phyloP scores from a whole-genome alignment of 2,797 vertebrate species.

The Xenentodon cancila region DNA sequence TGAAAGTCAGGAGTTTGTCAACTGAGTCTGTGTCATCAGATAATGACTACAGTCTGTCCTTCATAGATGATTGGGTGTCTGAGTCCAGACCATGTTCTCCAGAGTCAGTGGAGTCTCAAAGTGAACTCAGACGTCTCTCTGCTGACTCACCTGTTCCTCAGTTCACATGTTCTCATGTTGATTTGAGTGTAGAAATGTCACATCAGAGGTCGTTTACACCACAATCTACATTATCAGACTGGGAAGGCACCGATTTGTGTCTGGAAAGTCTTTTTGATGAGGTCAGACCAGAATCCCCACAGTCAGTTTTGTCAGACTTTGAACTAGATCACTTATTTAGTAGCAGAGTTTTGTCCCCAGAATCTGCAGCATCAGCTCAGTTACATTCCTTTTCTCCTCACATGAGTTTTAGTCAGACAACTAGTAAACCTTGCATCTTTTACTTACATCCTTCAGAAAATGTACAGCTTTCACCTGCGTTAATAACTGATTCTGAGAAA shows the following conservation, averaged over 20 bases:
- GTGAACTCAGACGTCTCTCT: constrained; percentile 6
- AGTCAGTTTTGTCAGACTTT: constrained; percentile 27
- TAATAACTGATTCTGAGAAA: too few relatives aligned
- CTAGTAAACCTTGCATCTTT: too few relatives aligned
- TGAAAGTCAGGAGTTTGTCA: background rate
- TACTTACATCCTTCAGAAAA: too few relatives aligned
- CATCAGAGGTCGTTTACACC: constrained; percentile 25
- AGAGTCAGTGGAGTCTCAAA: constrained; percentile 7
- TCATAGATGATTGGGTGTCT: background rate
- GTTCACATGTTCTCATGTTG: background rate
- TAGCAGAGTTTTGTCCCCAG: constrained; percentile 22
- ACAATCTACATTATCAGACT: constrained; percentile 41
- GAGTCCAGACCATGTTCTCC: background rate
- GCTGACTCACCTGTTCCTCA: constrained; percentile 46
- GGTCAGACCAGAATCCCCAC: constrained; percentile 27
- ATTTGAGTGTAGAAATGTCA: background rate
- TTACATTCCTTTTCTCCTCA: too few relatives aligned
- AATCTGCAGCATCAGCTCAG: constrained; percentile 19
- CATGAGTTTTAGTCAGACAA: too few relatives aligned
- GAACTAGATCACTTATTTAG: constrained; percentile 8
- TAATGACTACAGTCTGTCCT: background rate
- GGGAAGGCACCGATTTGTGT: constrained; percentile 42
- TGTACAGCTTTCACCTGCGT: too few relatives aligned
- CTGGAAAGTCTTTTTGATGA: constrained; percentile 31
- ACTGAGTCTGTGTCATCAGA: fast-evolving